Base-by-base conservation (phyloP, 2,888 invertebrate species). In the Eupithecia abbreviata region DNA sequence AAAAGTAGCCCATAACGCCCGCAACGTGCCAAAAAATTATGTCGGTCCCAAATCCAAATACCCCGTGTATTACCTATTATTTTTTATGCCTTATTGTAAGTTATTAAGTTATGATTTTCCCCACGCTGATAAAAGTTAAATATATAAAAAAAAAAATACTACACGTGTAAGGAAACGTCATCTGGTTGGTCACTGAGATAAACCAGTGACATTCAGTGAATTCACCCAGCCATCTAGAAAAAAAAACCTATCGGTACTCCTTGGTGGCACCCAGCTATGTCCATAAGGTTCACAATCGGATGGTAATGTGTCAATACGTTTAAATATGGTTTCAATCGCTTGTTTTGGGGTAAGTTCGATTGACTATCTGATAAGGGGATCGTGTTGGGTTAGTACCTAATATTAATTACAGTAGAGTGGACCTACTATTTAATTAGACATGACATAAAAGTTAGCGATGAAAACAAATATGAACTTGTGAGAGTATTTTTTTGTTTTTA, bases 301-400 rank as follows among this genome's bases (percentile, higher is more conserved):
- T 55, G 43, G 45, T n/a, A 69, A 72, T 66, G 66, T 73, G 74
- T 78, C 74, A 76, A 74, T 72, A 74, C 72, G 51, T 68, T 70
- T 67, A 43, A 67, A 67, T 45, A 45, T 43, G 43, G 42, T 42
- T 43, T 55, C 43, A 68, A 73, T 71, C 43, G 67, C 68, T 62
- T 75, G 47, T n/a, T 77, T 73, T 47, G 73, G 75, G 78, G 75
- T 73, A 66, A 41, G 47, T 74, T 62, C 62, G 73, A 76, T 76
- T 76, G 76, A 69, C 66, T 75, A 69, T 72, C 49, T 69, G 74
- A 74, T 78, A 71, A 66, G 72, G 71, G 70, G 69, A 79, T 83
- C 77, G 79, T 85, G 84, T 86, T 69, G 65, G 68, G 65, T 70
- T 49, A 51, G 42, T 72, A 69, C 72, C 30, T 30, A 30, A 30